A percentile compares a stretch with the other conserved stretches of the same genome.
Evolutionary conservation across 1,140 invertebrate species (phyloP).

Genomic region (Musca vetustissima): DNA sequence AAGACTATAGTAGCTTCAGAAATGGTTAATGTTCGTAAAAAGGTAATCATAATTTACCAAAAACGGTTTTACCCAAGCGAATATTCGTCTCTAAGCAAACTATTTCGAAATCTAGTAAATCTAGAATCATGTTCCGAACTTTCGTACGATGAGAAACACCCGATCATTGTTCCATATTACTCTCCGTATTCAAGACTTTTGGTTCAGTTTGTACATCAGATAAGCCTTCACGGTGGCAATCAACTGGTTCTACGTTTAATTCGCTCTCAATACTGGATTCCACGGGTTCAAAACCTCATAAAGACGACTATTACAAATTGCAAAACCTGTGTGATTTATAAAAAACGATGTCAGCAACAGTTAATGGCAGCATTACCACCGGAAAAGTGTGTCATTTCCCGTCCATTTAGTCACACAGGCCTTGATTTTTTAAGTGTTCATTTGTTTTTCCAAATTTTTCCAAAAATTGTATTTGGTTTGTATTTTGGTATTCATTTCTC

Average conservation of each 20-base stretch:
- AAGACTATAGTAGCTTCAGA: too few species aligned
- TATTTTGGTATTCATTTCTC: too few species aligned
- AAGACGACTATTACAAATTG: not conserved
- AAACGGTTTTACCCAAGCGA: too few species aligned
- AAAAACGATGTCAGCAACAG: not conserved
- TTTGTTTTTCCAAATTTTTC: too few species aligned
- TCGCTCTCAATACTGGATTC: not conserved
- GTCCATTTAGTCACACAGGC: not conserved
- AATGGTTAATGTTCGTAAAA: too few species aligned
- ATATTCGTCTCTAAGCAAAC: too few species aligned
- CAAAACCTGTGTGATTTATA: not conserved
- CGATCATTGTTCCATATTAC: not conserved
- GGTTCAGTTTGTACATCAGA: not conserved
- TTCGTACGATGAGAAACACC: not conserved
- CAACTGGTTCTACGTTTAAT: not conserved
- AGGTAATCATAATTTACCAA: too few species aligned
- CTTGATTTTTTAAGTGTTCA: too few species aligned
- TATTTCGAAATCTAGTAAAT: not conserved
- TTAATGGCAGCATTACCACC: not conserved
- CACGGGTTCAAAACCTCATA: not conserved
- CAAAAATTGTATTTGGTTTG: too few species aligned
- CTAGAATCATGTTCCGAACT: not conserved
- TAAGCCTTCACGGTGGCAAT: not conserved
- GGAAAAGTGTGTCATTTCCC: not conserved
- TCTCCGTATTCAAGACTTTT: not conserved